Conservation (phyloP, 2,888 invertebrate species). For the Priocnemis perturbator region DNA sequence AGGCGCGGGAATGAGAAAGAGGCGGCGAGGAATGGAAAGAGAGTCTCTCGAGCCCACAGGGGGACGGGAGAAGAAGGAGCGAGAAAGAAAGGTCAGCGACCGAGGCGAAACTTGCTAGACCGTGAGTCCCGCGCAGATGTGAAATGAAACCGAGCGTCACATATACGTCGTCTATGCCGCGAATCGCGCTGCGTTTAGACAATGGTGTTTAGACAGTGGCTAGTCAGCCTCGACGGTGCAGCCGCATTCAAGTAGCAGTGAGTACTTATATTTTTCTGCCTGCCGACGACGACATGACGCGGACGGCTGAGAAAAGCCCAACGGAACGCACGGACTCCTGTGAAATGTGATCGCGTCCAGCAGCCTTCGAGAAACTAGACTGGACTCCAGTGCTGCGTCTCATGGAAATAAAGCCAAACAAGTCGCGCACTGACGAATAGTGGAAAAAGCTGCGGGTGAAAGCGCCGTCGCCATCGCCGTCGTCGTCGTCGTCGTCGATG, state of each 20-base stretch:
- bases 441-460: background rate
- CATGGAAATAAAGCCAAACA: too few species aligned
- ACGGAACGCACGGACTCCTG: too few species aligned
- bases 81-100: conserved; percentile 62
- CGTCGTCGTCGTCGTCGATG: too few species aligned
- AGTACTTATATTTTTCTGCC: too few species aligned
- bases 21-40: conserved; percentile 19
- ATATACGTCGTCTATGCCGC: conserved; percentile 36
- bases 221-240: background rate
- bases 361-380: too few species aligned
- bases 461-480: background rate
- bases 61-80: conserved; percentile 28
- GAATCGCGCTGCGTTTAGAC: conserved; percentile 30
- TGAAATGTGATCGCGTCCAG: too few species aligned
- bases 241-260: background rate
- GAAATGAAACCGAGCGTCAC: conserved; percentile 54
- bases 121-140: conserved; percentile 63
- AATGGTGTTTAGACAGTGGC: background rate
- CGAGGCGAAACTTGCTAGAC: conserved; percentile 69
- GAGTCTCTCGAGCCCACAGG: background rate
- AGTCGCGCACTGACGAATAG: background rate
- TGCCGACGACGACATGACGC: too few species aligned
- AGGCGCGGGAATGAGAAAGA: conserved; percentile 9
- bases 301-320: too few species aligned
- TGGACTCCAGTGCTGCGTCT: too few species aligned